Evolutionary conservation across 2,888 invertebrate genomes (phyloP).

Genomic region (Ormia ochracea): DNA sequence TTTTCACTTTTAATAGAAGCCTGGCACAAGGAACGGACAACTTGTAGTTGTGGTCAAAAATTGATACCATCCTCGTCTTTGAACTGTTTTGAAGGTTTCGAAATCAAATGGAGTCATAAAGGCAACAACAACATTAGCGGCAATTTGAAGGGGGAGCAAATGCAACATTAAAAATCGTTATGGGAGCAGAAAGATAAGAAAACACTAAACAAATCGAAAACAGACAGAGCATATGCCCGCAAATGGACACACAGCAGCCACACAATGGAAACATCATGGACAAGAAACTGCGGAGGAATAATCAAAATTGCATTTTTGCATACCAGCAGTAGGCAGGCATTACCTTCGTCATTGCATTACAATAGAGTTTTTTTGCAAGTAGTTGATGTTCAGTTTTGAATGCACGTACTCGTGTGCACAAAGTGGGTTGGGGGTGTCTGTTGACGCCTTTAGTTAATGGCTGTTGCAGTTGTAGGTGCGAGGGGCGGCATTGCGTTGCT

Average conservation of each 20-base stretch:
- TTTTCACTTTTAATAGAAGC: neutral
- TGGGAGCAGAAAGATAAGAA: conserved; percentile 60
- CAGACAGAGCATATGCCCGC: conserved; percentile 51
- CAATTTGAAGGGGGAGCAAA: neutral
- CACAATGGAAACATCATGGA: conserved; percentile 25
- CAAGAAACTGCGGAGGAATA: conserved; percentile 1
- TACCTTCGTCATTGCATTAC: neutral
- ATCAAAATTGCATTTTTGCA: conserved; percentile 53
- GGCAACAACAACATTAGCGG: neutral
- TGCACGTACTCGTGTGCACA: conserved; percentile 34
- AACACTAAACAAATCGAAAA: conserved; percentile 39
- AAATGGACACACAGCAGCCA: conserved; percentile 6
- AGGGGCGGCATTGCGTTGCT: conserved; percentile 30
- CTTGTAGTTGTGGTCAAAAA: conserved; percentile 46
- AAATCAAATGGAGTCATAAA: conserved; percentile 51
- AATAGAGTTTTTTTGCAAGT: conserved; percentile 43
- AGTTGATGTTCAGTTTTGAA: conserved; percentile 40
- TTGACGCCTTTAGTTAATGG: conserved; percentile 58
- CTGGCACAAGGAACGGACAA: neutral
- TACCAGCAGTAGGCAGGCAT: conserved; percentile 9
- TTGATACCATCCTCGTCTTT: conserved; percentile 1
- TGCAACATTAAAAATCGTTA: conserved; percentile 21
- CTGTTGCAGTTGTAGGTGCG: conserved; percentile 18
- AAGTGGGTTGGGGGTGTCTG: conserved; percentile 42
- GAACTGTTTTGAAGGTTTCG: neutral